Evolutionary conservation across 2,888 invertebrate genomes (phyloP).

Genomic region (Rhogogaster chlorosoma): DNA sequence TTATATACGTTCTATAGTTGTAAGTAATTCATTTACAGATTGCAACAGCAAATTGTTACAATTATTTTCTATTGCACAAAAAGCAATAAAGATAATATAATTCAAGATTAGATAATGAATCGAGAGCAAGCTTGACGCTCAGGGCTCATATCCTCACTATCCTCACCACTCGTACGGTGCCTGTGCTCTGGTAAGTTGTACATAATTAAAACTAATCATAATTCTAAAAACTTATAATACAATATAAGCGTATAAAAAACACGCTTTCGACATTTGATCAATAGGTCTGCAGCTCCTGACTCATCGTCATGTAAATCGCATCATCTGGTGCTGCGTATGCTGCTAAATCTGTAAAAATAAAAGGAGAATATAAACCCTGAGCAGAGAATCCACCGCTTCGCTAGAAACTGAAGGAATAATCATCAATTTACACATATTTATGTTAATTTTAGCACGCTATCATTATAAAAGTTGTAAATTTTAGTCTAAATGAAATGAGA

Average conservation of each 20-base stretch:
- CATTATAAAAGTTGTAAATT: neutral
- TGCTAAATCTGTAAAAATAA: constrained; percentile 76
- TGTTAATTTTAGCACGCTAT: neutral
- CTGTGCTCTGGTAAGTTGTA: constrained; percentile 25
- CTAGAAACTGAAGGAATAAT: neutral
- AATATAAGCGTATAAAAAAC: neutral
- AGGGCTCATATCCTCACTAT: neutral
- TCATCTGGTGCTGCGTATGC: constrained; percentile 85
- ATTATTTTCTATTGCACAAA: constrained; percentile 1
- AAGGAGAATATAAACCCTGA: constrained; percentile 52
- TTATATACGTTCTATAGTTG: neutral
- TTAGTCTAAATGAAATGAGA: neutral
- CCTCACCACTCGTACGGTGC: neutral
- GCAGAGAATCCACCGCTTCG: neutral
- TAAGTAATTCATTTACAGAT: constrained; percentile 24
- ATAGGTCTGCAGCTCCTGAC: constrained; percentile 75
- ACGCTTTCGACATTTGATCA: constrained; percentile 56
- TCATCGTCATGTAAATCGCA: constrained; percentile 82
- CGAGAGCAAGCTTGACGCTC: neutral
- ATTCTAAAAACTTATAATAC: neutral
- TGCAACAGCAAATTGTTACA: constrained; percentile 17
- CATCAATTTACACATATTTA: neutral
- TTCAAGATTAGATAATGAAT: constrained; percentile 40
- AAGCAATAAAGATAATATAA: constrained; percentile 31
- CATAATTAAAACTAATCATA: neutral